These are phyloP conservation scores for Prunella strophiata DNA, from an alignment of 2,797 vertebrate species.

Conservation along the genomic window DNA sequence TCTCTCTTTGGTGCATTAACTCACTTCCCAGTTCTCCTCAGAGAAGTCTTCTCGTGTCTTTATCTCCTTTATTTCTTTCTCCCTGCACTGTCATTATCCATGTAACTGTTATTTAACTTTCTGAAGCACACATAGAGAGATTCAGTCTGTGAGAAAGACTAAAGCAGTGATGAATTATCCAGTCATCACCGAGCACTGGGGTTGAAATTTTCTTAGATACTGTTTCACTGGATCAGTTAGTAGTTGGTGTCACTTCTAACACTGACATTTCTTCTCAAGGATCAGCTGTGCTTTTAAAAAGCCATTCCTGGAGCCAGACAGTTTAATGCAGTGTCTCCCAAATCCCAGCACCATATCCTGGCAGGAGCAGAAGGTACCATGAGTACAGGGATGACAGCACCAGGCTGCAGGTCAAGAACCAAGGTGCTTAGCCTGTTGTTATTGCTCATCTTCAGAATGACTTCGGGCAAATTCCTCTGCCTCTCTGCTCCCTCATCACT, in stretches of 20 bases:
- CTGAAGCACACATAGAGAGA: background rate
- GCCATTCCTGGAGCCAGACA: background rate
- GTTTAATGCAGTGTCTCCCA: background rate
- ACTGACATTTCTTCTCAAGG: constrained; percentile 39
- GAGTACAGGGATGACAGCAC: background rate
- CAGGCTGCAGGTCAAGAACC: background rate
- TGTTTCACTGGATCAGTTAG: constrained; percentile 10
- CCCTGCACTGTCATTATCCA: background rate
- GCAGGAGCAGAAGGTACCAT: background rate
- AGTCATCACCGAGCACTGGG: background rate
- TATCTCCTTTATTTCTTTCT: background rate
- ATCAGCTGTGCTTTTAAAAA: constrained; percentile 18
- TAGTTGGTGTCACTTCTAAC: constrained; percentile 19
- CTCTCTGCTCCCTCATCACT: background rate
- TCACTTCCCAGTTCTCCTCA: background rate
- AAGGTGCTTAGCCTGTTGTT: background rate
- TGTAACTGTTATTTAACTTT: background rate
- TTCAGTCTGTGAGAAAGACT: background rate
- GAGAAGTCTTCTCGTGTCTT: background rate
- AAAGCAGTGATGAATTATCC: constrained; percentile 14
- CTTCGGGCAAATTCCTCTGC: background rate
- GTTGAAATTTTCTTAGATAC: background rate
- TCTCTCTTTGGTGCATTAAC: background rate
- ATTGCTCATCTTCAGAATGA: background rate
- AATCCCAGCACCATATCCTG: background rate